A percentile compares a stretch with the other conserved stretches of the same genome.
Evolutionary conservation across 2,113 vertebrate species (phyloP).

Genomic region (Cyprinodon variegatus): DNA sequence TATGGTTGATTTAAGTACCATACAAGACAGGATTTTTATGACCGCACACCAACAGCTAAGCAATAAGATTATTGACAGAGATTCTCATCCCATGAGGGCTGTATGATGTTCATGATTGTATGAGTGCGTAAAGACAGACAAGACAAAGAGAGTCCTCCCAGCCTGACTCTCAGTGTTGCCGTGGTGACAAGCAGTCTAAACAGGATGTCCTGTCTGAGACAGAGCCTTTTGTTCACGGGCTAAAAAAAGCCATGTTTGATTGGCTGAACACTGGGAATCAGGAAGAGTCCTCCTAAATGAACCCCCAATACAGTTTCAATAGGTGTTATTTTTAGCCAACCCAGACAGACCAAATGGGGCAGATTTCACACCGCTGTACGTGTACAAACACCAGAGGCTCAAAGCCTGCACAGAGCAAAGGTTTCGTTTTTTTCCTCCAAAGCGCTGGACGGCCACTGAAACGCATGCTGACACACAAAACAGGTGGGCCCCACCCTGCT

Average conservation of each 20-base stretch:
- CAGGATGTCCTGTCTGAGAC: conserved; percentile 78
- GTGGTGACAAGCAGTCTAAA: conserved; percentile 77
- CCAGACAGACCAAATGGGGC: conserved; percentile 9
- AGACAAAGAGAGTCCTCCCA: conserved; percentile 20
- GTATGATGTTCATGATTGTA: conserved; percentile 5
- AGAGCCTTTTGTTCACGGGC: conserved; percentile 71
- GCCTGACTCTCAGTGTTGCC: conserved; percentile 55
- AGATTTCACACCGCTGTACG: conserved; percentile 7
- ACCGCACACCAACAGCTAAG: not conserved
- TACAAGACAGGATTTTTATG: not conserved
- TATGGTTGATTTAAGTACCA: conserved; percentile 32
- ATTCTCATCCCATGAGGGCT: conserved; percentile 20
- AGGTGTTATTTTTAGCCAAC: conserved; percentile 56
- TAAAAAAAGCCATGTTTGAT: conserved; percentile 75
- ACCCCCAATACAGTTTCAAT: conserved; percentile 55
- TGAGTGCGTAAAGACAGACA: conserved; percentile 14
- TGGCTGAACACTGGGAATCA: conserved; percentile 70
- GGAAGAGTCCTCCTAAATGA: conserved; percentile 68
- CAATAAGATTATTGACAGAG: conserved; percentile 31
- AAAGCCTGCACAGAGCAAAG: not conserved
- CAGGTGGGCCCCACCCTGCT: conserved; percentile 61
- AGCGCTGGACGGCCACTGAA: not conserved
- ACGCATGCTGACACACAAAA: conserved; percentile 35
- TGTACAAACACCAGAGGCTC: conserved; percentile 15
- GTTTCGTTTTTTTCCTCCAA: conserved; percentile 9